phyloP scores from a whole-genome alignment of 2,797 vertebrate species.

The Poecilia gillii region DNA sequence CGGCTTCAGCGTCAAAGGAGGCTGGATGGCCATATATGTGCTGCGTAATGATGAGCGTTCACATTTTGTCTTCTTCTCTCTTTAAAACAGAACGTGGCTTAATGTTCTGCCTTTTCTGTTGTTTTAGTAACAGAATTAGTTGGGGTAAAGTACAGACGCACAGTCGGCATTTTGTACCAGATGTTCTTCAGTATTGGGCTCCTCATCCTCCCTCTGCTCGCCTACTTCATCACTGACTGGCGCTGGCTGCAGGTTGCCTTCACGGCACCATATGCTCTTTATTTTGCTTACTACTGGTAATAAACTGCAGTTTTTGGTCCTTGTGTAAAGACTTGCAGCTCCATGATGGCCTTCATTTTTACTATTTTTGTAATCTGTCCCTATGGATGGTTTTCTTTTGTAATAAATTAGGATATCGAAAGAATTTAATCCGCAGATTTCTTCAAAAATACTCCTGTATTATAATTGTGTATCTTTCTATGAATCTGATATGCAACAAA shows the following conservation, averaged over 20 bases:
- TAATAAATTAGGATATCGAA: too few relatives aligned
- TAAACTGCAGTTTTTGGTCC: neutral
- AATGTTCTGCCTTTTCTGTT: neutral
- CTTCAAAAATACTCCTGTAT: neutral
- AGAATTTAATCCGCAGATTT: too few relatives aligned
- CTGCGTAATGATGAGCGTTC: constrained; percentile 81
- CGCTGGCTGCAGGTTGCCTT: constrained; percentile 91
- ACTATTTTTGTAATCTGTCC: neutral
- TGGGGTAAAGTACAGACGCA: constrained; percentile 89
- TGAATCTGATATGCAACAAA: neutral
- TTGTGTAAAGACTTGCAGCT: neutral
- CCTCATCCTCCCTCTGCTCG: constrained; percentile 91
- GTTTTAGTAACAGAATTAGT: constrained; percentile 92
- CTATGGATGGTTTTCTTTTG: neutral
- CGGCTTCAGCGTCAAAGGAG: constrained; percentile 89
- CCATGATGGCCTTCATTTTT: neutral
- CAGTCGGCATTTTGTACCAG: constrained; percentile 91
- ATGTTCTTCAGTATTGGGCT: constrained; percentile 93
- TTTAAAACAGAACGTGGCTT: neutral
- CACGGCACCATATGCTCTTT: constrained; percentile 88
- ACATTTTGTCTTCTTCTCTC: neutral
- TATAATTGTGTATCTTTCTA: neutral
- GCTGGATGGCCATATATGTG: constrained; percentile 90
- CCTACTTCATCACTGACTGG: constrained; percentile 91
- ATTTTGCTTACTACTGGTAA: constrained; percentile 94